Percentiles rank a stretch among this genome's conserved stretches.
Evolutionary conservation across 2,797 vertebrate species (phyloP).

Genomic region (Catamblyrhynchus diadema): DNA sequence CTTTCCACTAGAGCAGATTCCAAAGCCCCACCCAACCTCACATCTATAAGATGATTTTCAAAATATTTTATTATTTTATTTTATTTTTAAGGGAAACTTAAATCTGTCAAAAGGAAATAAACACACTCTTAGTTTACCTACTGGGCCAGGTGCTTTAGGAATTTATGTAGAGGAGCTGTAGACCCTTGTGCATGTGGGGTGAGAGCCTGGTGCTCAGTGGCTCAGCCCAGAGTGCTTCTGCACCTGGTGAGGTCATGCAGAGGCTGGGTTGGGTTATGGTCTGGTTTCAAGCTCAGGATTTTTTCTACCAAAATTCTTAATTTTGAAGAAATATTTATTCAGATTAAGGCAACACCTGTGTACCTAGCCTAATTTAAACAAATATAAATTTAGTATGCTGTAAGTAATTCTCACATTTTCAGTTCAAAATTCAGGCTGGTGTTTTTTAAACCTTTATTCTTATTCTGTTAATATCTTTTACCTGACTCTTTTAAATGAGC

Average conservation of each 20-base stretch:
- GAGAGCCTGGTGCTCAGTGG: not conserved
- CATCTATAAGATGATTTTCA: not conserved
- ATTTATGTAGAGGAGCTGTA: not conserved
- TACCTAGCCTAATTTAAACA: not conserved
- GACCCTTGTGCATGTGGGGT: not conserved
- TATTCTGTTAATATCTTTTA: not conserved
- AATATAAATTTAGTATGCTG: not conserved
- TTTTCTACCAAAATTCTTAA: not conserved
- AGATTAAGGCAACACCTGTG: not conserved
- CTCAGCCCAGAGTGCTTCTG: not conserved
- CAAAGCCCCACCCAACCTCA: not conserved
- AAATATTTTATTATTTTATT: not conserved
- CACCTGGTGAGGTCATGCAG: not conserved
- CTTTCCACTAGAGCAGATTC: not conserved
- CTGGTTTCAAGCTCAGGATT: not conserved
- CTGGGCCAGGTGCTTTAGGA: not conserved
- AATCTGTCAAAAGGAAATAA: not conserved
- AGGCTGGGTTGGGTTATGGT: accelerated
- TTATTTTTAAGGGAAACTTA: not conserved
- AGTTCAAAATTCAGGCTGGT: not conserved
- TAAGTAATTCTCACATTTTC: not conserved
- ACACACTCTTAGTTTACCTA: not conserved
- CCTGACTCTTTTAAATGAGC: not conserved
- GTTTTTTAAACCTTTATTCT: not conserved
- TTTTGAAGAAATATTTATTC: not conserved